Base-by-base conservation (phyloP, 2,797 vertebrate species). In the Borostomias antarcticus region DNA sequence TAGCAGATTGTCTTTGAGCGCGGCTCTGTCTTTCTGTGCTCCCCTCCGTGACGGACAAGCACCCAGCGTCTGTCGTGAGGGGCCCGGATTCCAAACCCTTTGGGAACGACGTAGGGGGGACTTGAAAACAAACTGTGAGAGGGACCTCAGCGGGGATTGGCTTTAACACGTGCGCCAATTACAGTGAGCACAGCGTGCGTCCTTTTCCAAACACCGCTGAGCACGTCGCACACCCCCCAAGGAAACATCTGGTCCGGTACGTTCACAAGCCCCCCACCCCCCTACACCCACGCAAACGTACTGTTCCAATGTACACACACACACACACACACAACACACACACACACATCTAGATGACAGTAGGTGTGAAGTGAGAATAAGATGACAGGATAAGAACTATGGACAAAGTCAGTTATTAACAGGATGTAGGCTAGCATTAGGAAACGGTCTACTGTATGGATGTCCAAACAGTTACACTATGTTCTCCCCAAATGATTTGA, bases 181-280 rank as follows among this genome's bases (percentile, higher is more conserved):
- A 87, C 81, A 86, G 80, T 64, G 72, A 86, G 81, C 79, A 74
- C 85, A 83, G 79, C 62, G 2, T 79, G 80, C 64, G 58, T 82
- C 80, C 82, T 85, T 83, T 76, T 72, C 68, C 80, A 87, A 83
- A 78, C 82, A 80, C 74, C 67, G 77, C 79, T 82, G 81, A 84
- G 80, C 28, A n/a, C 9, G 19, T 69, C 81, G 66, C 80, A 64
- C 73, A 52, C 70, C 82, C 84, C 74, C 70, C 63, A 86, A 89
- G 86, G 83, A 90, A 90, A 89, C 88, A 90, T 87, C 89, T 91
- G 90, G 76, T 70, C 81, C 69, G 62, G 52, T 72, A 64, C 23
- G 6, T 21, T 43, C 74, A 83, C 73, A 68, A 56, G 76, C 79
- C 73, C 76, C 68, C 78, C 62, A 67, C 64, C 66, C 72, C 66